A percentile compares a stretch with the other conserved stretches of the same genome.
These are phyloP conservation scores for Eurytoma adleriae DNA, from an alignment of 2,888 invertebrate genomes.

Conservation along the genomic window DNA sequence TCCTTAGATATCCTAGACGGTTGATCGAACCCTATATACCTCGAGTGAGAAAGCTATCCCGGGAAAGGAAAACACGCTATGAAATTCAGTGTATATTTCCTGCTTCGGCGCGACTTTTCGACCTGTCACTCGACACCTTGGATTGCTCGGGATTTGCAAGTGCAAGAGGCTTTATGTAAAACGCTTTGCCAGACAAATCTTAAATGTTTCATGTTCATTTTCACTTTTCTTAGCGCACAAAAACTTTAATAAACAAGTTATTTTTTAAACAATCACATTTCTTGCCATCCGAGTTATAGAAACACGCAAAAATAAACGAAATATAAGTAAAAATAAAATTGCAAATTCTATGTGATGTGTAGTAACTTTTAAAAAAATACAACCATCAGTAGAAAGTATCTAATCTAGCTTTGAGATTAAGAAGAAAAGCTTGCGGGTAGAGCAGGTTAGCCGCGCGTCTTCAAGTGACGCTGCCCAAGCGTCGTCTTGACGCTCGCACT, in stretches of 20 bases:
- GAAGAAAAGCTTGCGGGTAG: slow-evolving; percentile 13
- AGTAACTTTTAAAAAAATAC: background rate
- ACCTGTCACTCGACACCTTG: slow-evolving; percentile 59
- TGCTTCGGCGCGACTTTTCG: slow-evolving; percentile 56
- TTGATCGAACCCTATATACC: slow-evolving; percentile 3
- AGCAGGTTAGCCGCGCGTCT: background rate
- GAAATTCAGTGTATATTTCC: slow-evolving; percentile 60
- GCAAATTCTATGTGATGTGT: too few species aligned
- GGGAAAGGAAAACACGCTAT: slow-evolving; percentile 54
- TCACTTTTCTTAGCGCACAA: background rate
- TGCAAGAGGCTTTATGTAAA: slow-evolving; percentile 54
- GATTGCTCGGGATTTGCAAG: slow-evolving; percentile 64
- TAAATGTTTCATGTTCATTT: background rate
- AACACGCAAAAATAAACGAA: too few species aligned
- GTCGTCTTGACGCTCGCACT: slow-evolving; percentile 29
- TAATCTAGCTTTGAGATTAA: background rate
- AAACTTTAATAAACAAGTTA: too few species aligned
- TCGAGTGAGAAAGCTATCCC: slow-evolving; percentile 11
- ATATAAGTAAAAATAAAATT: too few species aligned
- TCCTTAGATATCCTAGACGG: slow-evolving; percentile 36
- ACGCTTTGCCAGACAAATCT: slow-evolving; percentile 13
- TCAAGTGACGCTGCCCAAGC: slow-evolving; percentile 27
- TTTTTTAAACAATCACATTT: too few species aligned
- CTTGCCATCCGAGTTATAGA: too few species aligned
- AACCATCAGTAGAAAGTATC: background rate